phyloP scores from a whole-genome alignment of 2,113 vertebrate genomes.

The Lamprotornis superbus region DNA sequence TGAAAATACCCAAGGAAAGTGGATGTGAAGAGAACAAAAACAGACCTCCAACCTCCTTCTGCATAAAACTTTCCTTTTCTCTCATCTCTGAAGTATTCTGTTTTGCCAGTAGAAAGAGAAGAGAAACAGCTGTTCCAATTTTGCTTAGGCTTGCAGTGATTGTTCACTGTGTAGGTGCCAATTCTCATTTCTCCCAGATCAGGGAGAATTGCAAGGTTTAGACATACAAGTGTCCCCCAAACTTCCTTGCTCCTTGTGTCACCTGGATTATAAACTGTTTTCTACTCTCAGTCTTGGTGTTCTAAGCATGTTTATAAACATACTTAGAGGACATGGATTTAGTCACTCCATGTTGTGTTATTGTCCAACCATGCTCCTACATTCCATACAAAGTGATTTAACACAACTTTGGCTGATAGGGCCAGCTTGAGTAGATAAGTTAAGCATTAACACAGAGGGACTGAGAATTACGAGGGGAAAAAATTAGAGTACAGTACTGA shows the following conservation, averaged over 20 bases:
- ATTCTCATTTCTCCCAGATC: neutral
- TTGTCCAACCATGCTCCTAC: neutral
- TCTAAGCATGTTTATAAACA: neutral
- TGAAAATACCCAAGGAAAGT: neutral
- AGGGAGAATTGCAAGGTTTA: fast-evolving
- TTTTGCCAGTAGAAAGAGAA: conserved; percentile 35
- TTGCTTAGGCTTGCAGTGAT: conserved; percentile 5
- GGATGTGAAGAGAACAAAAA: neutral
- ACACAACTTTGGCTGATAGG: conserved; percentile 24
- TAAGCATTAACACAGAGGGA: conserved; percentile 8
- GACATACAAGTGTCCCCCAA: neutral
- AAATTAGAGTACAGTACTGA: conserved; percentile 7
- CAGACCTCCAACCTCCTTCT: neutral
- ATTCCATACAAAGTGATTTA: conserved; percentile 55
- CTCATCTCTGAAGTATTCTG: conserved; percentile 25
- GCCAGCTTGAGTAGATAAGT: conserved; percentile 35
- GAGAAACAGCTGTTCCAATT: conserved; percentile 49
- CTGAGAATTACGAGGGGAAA: neutral
- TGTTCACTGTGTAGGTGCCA: neutral
- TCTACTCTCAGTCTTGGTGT: neutral
- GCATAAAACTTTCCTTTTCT: conserved; percentile 40
- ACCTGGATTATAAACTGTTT: neutral
- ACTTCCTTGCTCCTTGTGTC: neutral
- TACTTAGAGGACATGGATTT: neutral
- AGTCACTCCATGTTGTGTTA: neutral